Percentiles rank a stretch among this genome's conserved stretches.
Evolutionary conservation across 2,797 vertebrate genomes (phyloP).

Genomic region (Malacoraja senta): DNA sequence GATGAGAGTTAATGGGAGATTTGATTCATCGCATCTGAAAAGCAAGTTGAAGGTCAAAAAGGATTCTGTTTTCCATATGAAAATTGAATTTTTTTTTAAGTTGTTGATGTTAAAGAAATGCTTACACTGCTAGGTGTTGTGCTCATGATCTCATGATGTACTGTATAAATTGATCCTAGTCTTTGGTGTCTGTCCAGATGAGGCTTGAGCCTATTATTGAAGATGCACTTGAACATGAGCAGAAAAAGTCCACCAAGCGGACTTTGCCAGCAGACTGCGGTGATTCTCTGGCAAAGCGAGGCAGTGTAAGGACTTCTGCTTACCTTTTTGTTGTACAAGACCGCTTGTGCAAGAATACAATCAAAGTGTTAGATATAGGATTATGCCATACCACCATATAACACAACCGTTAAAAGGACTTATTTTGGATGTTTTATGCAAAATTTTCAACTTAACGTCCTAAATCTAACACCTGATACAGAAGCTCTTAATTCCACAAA

Average conservation of each 20-base stretch:
- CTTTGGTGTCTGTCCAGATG: constrained; percentile 83
- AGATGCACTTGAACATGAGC: constrained; percentile 93
- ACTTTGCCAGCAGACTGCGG: constrained; percentile 97
- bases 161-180: constrained; percentile 72
- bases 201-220: constrained; percentile 97
- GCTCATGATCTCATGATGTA: constrained; percentile 63
- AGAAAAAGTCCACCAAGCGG: constrained; percentile 99
- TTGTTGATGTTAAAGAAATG: constrained; percentile 33
- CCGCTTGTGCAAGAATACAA: constrained; percentile 54
- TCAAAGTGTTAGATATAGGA: constrained; percentile 70
- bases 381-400: constrained; percentile 43
- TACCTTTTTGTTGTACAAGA: constrained; percentile 68
- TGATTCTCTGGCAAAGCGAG: constrained; percentile 98
- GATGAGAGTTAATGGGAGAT: neutral
- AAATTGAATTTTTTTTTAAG: constrained; percentile 7
- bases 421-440: constrained; percentile 28
- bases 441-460: constrained; percentile 42
- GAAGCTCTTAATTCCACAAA: constrained; percentile 44
- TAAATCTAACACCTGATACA: constrained; percentile 69
- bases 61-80: neutral
- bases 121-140: constrained; percentile 48
- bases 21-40: neutral
- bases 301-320: constrained; percentile 88
- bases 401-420: constrained; percentile 43
- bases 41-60: neutral